A percentile compares a stretch with the other conserved stretches of the same genome.
Evolutionary conservation across 2,797 vertebrate species (phyloP).

Genomic region (Danio choprae): DNA sequence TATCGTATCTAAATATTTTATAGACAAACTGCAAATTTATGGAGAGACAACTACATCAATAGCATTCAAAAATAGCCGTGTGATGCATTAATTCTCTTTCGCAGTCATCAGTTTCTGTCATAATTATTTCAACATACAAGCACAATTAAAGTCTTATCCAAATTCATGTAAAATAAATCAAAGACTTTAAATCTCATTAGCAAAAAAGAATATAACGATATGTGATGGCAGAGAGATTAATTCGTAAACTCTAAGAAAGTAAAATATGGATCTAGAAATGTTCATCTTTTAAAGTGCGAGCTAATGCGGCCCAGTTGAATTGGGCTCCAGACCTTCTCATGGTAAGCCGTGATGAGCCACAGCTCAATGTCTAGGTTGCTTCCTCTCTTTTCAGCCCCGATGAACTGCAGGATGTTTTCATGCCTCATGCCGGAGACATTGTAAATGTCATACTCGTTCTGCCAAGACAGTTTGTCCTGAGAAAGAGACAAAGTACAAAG

Average conservation of each 20-base stretch:
- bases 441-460: constrained; percentile 94
- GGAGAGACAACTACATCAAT: neutral
- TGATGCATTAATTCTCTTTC: neutral
- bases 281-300: neutral
- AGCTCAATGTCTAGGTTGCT: constrained; percentile 87
- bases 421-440: constrained; percentile 90
- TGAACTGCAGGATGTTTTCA: constrained; percentile 90
- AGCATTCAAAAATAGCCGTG: neutral
- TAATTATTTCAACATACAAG: neutral
- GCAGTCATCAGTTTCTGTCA: neutral
- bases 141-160: neutral
- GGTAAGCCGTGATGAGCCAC: constrained; percentile 91
- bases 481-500: neutral
- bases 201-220: neutral
- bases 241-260: neutral
- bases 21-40: neutral
- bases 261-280: constrained; percentile 1
- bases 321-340: constrained; percentile 83
- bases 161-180: neutral
- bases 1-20: neutral
- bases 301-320: neutral
- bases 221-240: neutral
- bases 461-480: constrained; percentile 93
- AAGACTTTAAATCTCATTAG: neutral
- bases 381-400: constrained; percentile 90